These are phyloP conservation scores for Drosophila tani DNA, from an alignment of 1,140 invertebrate genomes.

Conservation along the genomic window DNA sequence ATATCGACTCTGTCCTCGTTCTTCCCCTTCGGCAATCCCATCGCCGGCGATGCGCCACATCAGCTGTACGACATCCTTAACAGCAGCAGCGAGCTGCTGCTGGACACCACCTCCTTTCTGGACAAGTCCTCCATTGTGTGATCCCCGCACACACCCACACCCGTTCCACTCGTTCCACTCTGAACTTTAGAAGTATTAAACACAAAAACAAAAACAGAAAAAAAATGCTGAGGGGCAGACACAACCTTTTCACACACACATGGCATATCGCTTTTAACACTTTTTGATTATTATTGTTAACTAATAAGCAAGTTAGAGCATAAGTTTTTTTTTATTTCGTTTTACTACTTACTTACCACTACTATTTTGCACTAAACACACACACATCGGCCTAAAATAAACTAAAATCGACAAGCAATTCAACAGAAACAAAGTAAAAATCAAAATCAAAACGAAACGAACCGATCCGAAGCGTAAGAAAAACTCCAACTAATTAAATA, in stretches of 20 bases:
- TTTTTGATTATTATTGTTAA: slow-evolving; percentile 75
- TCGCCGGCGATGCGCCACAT: slow-evolving; percentile 76
- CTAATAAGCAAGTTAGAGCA: slow-evolving; percentile 73
- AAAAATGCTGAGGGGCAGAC: slow-evolving; percentile 1
- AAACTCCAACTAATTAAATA: slow-evolving; percentile 70
- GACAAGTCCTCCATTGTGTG: slow-evolving; percentile 81
- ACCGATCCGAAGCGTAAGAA: slow-evolving; percentile 9
- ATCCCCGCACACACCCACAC: slow-evolving; percentile 15
- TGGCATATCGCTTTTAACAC: slow-evolving; percentile 76
- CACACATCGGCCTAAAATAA: slow-evolving; percentile 24
- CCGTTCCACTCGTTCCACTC: slow-evolving; percentile 18
- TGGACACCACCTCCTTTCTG: slow-evolving; percentile 80
- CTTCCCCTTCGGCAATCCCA: slow-evolving; percentile 85
- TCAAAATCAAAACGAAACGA: slow-evolving; percentile 10
- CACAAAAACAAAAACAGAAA: slow-evolving; percentile 14
- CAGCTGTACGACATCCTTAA: slow-evolving; percentile 80
- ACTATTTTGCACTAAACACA: slow-evolving; percentile 16
- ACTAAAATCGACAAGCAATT: slow-evolving; percentile 53
- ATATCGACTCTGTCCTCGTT: slow-evolving; percentile 85
- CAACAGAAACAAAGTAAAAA: slow-evolving; percentile 34
- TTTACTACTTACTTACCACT: slow-evolving; percentile 25
- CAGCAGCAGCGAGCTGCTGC: slow-evolving; percentile 70
- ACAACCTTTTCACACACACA: slow-evolving; percentile 26
- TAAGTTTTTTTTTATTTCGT: slow-evolving; percentile 64
- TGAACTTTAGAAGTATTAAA: slow-evolving; percentile 78